Evolutionary conservation across 2,113 vertebrate genomes (phyloP), one percentile per base, ranked within the genome.

Genomic region (Pterophyllum scalare): DNA sequence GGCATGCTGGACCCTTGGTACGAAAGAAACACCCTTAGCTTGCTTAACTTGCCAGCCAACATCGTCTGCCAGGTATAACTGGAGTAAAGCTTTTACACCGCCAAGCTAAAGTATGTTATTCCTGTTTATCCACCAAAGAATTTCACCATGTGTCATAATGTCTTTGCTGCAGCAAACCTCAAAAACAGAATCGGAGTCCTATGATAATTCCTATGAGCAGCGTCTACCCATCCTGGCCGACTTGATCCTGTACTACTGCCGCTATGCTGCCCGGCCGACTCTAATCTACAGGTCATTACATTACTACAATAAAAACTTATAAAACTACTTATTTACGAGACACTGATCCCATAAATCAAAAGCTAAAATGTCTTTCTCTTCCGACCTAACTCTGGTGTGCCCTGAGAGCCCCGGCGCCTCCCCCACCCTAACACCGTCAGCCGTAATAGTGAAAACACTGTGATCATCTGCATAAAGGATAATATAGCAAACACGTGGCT

Each of bases 1-100:
- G 98, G 98, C n/a, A 97, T 98, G 97, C 91, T 99, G 88, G 98
- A 99, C 88, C 98, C 98, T 14, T 99, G 98, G 98, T 99, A 99
- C 46, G 96, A 99, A 88, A 96, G 98, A 78, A 99, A 99, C 3
- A 96, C 97, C 28, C 96, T 97, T 14, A 97, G 96, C 79, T 94
- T 99, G 86, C 97, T 99, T 87, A 95, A 97, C 84, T 91, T 99
- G 59, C 97, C 98, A 3, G 91, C 96, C 33, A 95, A 94, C 0
- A 96, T 98, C 26, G 93, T 99, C 81, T 99, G 98, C 91, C 97
- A 98, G 97, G 98, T 99, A 92, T 5, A 87, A 24, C 24, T 14
- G 12, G 4, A 52, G 13, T 75, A 3, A 31, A 33, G 75, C 46
- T 40, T 46, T 64, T 14, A 33, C 10, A 9, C 11, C n/a, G 4